Conservation (phyloP, 2,113 vertebrate species). For the Jaculus jaculus region DNA sequence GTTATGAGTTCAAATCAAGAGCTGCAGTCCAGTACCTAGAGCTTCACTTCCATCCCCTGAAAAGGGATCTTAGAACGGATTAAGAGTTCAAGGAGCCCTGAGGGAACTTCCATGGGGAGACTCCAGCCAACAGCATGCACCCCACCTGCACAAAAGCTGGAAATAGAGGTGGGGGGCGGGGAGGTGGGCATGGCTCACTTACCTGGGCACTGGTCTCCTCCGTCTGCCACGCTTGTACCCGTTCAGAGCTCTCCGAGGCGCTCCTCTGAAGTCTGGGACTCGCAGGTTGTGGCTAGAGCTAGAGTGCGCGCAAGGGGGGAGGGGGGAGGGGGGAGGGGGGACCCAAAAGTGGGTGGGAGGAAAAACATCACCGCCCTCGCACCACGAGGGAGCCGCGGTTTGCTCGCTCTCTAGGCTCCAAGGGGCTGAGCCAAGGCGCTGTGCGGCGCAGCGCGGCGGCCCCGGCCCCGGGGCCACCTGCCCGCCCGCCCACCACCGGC, state of each 20-base stretch:
- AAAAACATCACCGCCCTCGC: constrained; percentile 78
- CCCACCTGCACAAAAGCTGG: constrained; percentile 67
- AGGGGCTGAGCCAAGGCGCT: constrained; percentile 63
- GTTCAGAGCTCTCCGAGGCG: constrained; percentile 55
- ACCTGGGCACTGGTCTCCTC: constrained; percentile 71
- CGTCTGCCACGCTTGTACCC: constrained; percentile 51
- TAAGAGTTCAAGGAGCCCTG: not conserved
- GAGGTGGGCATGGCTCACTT: constrained; percentile 54
- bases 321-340: constrained; percentile 60
- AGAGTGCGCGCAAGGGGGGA: constrained; percentile 53
- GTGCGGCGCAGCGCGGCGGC: constrained; percentile 36
- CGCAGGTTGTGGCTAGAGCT: constrained; percentile 74
- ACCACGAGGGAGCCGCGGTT: constrained; percentile 66
- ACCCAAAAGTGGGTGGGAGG: constrained; percentile 77
- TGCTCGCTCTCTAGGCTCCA: not conserved
- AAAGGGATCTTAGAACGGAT: not conserved
- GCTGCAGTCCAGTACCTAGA: rapidly evolving
- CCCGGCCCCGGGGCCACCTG: constrained; percentile 67
- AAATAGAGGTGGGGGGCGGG: not conserved
- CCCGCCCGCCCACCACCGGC: constrained; percentile 20
- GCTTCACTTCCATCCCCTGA: not conserved
- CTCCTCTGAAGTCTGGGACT: constrained; percentile 69
- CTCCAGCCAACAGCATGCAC: not conserved
- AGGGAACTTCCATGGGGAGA: not conserved
- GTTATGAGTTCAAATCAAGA: constrained; percentile 59